Evolutionary conservation across 2,888 invertebrate species (phyloP).

Genomic region (Catocala sponsa): DNA sequence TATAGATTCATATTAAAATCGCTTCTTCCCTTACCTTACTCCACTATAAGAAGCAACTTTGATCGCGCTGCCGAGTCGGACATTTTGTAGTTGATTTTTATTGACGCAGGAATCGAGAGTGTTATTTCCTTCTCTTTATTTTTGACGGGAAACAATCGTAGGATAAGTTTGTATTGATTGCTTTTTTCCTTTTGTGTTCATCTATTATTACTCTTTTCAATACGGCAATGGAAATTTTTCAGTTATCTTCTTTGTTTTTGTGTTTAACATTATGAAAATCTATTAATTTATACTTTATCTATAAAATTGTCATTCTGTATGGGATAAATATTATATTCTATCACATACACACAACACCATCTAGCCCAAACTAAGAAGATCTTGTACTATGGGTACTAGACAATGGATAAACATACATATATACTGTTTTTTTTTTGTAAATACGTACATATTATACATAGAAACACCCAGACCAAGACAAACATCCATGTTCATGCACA

Average conservation of each 20-base stretch:
- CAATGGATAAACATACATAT: too few species aligned
- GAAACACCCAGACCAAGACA: too few species aligned
- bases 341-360: too few species aligned
- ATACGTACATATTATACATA: too few species aligned
- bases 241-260: not conserved
- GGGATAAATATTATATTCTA: too few species aligned
- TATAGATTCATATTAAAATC: not conserved
- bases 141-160: constrained; percentile 42
- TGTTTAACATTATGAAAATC: constrained; percentile 12
- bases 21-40: constrained; percentile 29
- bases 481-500: too few species aligned
- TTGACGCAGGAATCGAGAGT: constrained; percentile 63
- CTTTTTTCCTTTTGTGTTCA: constrained; percentile 8
- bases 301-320: too few species aligned
- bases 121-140: constrained; percentile 56
- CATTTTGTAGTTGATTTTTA: constrained; percentile 73
- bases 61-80: constrained; percentile 63
- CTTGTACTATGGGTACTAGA: too few species aligned
- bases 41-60: constrained; percentile 54
- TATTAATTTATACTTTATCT: too few species aligned
- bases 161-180: constrained; percentile 28
- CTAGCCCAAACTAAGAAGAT: too few species aligned
- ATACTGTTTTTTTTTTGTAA: too few species aligned
- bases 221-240: not conserved
- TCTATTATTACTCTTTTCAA: not conserved